Evolutionary conservation across 1,140 invertebrate genomes (phyloP), one percentile per base, ranked within the genome.

Genomic region (Ips nitidus): DNA sequence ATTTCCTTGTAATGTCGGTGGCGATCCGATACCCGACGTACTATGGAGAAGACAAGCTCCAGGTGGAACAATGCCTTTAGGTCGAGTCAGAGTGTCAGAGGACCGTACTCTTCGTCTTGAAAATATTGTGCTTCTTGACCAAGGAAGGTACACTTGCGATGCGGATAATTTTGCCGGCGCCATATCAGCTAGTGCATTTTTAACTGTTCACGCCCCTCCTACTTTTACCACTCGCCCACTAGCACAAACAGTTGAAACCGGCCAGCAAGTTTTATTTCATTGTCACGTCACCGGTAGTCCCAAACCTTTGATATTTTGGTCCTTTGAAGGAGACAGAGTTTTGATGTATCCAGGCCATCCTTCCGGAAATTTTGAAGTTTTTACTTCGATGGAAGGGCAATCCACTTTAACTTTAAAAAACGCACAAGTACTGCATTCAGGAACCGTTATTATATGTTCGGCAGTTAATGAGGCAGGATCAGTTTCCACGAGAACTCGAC

Each of bases 101-200:
- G 91, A 94, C 80, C 86, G 91, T 61, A 91, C 89, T 71, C 81
- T 95, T 37, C 83, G 89, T 57, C 85, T 95, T 58, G 90, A 92
- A 75, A 83, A 88, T 63, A 88, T 94, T 4, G 86, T 85, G 41
- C 80, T 88, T 40, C 83, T 84, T 60, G 96, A 98, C 78, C 91
- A 94, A 78, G 95, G 94, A 52, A 92, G 95, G 74, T 97, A 97
- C 78, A 92, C 89, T 53, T 98, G 95, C 81, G 94, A 96, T 79
- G 90, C 94, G 22, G 89, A 89, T 72, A 98, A 98, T 82, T 84
- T 89, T 38, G 89, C 95, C 39, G 96, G 95, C 3, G 88, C 87
- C 69, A 90, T 94, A 3, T 88, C 88, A 2, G 93, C 91, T 36
- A 89, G 89, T 69, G 93, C 92, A 41, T 88, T 88, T 40, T 83